These are phyloP conservation scores for Centroberyx gerrardi DNA, from an alignment of 2,797 vertebrate genomes.

Conservation along the genomic window DNA sequence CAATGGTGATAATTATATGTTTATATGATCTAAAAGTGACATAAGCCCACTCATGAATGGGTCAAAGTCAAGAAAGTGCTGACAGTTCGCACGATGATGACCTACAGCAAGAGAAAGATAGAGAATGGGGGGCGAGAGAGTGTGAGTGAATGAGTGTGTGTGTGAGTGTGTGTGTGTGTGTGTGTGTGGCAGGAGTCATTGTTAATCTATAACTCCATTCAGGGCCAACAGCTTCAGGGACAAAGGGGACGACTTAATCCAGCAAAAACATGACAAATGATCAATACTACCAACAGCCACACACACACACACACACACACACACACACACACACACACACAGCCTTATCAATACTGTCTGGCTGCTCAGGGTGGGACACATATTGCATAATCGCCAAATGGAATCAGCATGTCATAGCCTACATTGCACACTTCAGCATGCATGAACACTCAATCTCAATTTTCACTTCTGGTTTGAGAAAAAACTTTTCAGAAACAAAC, in stretches of 20 bases:
- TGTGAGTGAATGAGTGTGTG: slow-evolving; percentile 8
- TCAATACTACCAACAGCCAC: not conserved
- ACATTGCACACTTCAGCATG: not conserved
- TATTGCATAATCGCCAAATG: slow-evolving; percentile 18
- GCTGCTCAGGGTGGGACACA: slow-evolving; percentile 26
- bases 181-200: slow-evolving; percentile 3
- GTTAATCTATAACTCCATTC: slow-evolving; percentile 73
- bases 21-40: no score
- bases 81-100: slow-evolving; percentile 29
- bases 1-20: not conserved
- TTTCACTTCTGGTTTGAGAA: not conserved
- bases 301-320: slow-evolving; percentile 7
- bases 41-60: not conserved
- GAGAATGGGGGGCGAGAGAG: not conserved
- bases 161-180: slow-evolving; percentile 4
- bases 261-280: not conserved
- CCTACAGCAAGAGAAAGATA: slow-evolving; percentile 4
- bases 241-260: slow-evolving; percentile 28
- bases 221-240: slow-evolving; percentile 32
- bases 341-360: slow-evolving; percentile 20
- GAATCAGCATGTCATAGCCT: slow-evolving; percentile 8
- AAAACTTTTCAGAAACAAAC: not conserved
- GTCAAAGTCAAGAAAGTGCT: slow-evolving; percentile 22
- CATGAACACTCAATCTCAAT: not conserved
- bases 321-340: slow-evolving; percentile 9